A percentile compares a stretch with the other conserved stretches of the same genome.
Evolutionary conservation across 2,113 vertebrate genomes (phyloP).

Genomic region (Brachyistius frenatus): DNA sequence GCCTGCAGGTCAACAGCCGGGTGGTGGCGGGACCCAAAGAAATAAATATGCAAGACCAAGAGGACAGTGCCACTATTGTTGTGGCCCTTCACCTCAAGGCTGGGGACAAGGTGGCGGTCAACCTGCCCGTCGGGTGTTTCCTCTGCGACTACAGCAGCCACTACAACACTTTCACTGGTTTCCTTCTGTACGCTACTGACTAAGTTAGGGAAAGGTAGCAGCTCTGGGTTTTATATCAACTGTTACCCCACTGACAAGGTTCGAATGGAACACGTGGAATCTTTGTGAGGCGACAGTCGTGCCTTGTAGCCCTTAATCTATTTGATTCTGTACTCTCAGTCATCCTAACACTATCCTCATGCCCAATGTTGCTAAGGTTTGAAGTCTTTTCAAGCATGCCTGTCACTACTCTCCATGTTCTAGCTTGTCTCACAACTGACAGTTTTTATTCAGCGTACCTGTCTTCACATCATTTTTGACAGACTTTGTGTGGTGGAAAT

Average conservation of each 20-base stretch:
- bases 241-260: not conserved
- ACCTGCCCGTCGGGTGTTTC: conserved; percentile 69
- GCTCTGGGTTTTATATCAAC: not conserved
- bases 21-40: conserved; percentile 54
- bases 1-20: conserved; percentile 54
- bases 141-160: conserved; percentile 76
- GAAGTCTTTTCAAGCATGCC: not conserved
- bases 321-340: not conserved
- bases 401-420: not conserved
- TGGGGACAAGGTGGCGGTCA: conserved; percentile 72
- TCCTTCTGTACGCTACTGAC: conserved; percentile 79
- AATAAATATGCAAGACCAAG: conserved; percentile 76
- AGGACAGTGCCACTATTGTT: conserved; percentile 75
- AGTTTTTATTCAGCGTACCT: not conserved
- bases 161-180: conserved; percentile 81
- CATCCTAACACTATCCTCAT: no score
- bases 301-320: not conserved
- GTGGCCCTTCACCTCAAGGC: conserved; percentile 64
- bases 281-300: not conserved
- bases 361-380: not conserved
- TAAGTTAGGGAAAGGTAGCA: conserved; percentile 34
- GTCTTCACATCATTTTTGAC: not conserved
- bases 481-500: conserved; percentile 5
- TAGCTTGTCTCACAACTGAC: not conserved
- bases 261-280: conserved; percentile 3